A percentile compares a stretch with the other conserved stretches of the same genome.
Evolutionary conservation across 2,113 vertebrate genomes (phyloP).

Genomic region (Psilopsiagon aurifrons): DNA sequence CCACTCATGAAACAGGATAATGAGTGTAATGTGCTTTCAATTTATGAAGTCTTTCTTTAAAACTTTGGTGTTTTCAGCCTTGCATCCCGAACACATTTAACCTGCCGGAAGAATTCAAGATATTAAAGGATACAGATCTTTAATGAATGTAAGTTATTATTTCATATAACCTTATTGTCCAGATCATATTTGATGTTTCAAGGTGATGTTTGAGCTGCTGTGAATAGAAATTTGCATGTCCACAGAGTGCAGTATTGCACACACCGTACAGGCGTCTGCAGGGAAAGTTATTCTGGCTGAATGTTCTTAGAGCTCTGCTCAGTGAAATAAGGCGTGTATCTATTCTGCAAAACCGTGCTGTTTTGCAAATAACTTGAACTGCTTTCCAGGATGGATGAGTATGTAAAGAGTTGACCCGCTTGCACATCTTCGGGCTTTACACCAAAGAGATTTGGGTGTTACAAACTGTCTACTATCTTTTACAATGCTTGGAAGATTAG

Average conservation of each 20-base stretch:
- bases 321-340: not conserved
- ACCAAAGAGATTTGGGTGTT: not conserved
- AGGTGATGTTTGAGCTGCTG: conserved; percentile 29
- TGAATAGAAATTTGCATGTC: conserved; percentile 1
- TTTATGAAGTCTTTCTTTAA: not conserved
- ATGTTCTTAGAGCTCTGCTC: not conserved
- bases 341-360: not conserved
- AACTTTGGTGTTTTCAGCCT: not conserved
- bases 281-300: not conserved
- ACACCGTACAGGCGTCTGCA: not conserved
- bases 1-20: not conserved
- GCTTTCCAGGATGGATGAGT: not conserved
- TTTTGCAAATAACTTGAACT: not conserved
- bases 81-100: not conserved
- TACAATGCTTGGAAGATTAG: not conserved
- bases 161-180: conserved; percentile 3
- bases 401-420: not conserved
- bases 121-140: not conserved
- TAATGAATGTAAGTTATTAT: not conserved
- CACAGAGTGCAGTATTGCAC: not conserved
- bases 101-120: not conserved
- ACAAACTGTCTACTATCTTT: not conserved
- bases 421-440: not conserved
- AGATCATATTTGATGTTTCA: conserved; percentile 20
- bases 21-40: not conserved